Conservation (phyloP, 2,888 invertebrate genomes). For the Antheraea yamamai region DNA sequence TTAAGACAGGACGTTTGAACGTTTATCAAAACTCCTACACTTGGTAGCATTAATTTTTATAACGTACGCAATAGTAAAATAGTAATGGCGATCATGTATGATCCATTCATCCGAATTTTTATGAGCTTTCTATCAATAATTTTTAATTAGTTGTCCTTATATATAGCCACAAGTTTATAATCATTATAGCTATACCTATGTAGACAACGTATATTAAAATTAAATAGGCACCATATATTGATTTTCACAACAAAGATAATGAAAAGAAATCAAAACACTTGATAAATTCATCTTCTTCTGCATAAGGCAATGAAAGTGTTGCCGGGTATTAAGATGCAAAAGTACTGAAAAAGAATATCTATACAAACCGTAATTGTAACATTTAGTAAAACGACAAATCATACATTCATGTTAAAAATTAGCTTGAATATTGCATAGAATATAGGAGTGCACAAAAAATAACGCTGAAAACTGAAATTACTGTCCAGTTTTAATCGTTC, state of each 20-base stretch:
- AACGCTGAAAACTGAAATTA: too few species aligned
- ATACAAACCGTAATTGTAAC: background rate
- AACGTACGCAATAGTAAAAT: conserved; percentile 26
- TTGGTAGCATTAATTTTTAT: conserved; percentile 36
- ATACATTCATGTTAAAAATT: background rate
- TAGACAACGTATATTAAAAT: background rate
- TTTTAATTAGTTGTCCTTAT: conserved; percentile 22
- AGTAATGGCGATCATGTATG: conserved; percentile 40
- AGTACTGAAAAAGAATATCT: background rate
- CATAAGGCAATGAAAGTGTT: conserved; percentile 18
- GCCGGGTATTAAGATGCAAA: background rate
- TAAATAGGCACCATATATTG: conserved; percentile 20
- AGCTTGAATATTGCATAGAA: too few species aligned
- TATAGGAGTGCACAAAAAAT: too few species aligned
- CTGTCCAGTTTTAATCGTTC: too few species aligned
- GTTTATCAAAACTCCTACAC: conserved; percentile 29
- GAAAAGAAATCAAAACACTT: conserved; percentile 35
- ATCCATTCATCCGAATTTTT: conserved; percentile 21
- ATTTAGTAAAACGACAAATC: conserved; percentile 26
- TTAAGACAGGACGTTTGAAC: background rate
- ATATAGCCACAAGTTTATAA: background rate
- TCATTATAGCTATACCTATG: background rate
- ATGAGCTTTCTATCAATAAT: conserved; percentile 15
- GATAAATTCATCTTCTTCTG: conserved; percentile 33
- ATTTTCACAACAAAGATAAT: conserved; percentile 30